Conservation (phyloP, 2,888 invertebrate genomes). For the Ametastegia equiseti region DNA sequence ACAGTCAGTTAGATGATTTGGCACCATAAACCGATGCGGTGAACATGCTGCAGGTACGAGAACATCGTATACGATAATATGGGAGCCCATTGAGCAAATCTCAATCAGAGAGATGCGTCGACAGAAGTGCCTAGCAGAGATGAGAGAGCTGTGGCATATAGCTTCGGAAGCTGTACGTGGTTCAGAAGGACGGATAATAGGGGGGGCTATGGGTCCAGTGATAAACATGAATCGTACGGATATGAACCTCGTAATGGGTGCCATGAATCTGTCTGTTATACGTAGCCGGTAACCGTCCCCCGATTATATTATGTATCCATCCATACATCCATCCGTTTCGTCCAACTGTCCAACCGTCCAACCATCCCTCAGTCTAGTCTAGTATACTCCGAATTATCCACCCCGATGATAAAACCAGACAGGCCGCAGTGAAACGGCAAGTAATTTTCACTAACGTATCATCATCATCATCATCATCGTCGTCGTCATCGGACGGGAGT, state of each 20-base stretch:
- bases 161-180: not conserved
- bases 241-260: conserved; percentile 27
- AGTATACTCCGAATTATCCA: conserved; percentile 7
- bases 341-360: no score
- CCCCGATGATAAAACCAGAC: no score
- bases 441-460: not conserved
- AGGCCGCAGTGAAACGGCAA: not conserved
- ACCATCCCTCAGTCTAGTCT: not conserved
- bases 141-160: not conserved
- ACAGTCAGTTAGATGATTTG: no score
- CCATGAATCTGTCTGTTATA: conserved; percentile 43
- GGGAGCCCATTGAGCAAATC: no score
- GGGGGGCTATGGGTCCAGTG: not conserved
- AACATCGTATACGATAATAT: no score
- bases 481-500: not conserved
- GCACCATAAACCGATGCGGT: no score
- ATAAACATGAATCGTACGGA: conserved; percentile 31
- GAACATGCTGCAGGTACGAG: no score
- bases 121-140: not conserved
- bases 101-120: conserved; percentile 11
- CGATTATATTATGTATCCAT: conserved; percentile 15
- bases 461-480: not conserved
- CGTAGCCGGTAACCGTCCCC: not conserved
- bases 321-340: no score
- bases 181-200: conserved; percentile 8